phyloP scores from a whole-genome alignment of 2,797 vertebrate genomes.

The Onychomys leucogaster region DNA sequence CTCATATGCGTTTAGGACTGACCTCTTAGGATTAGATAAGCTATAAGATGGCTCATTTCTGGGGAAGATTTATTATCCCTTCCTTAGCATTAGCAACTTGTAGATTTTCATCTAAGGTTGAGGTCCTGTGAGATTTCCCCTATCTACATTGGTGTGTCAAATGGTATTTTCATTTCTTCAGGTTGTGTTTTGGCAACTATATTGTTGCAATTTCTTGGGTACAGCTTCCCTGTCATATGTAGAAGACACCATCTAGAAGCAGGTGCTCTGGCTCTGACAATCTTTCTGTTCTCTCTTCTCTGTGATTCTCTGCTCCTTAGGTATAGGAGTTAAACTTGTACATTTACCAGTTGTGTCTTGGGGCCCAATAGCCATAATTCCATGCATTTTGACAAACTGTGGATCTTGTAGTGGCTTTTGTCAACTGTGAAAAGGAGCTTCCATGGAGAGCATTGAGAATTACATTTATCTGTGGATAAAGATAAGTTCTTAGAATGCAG shows the following conservation, averaged over 20 bases:
- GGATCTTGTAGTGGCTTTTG: background rate
- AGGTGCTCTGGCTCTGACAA: background rate
- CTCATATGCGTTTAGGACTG: background rate
- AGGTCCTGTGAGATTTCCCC: background rate
- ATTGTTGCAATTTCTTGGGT: background rate
- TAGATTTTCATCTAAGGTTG: background rate
- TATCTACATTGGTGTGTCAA: background rate
- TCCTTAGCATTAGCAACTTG: background rate
- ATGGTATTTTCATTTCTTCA: background rate
- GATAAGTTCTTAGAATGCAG: background rate
- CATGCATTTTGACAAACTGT: background rate
- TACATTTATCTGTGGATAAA: background rate
- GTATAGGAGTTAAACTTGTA: background rate
- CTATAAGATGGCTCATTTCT: background rate
- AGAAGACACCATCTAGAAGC: background rate
- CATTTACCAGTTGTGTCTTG: background rate
- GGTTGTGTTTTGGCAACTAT: background rate
- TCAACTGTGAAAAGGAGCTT: background rate
- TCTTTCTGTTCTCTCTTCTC: background rate
- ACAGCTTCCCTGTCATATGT: too few species aligned
- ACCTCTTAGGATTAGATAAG: too few species aligned
- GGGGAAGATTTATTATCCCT: background rate
- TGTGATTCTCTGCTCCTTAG: background rate
- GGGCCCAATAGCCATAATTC: background rate
- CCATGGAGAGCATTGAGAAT: background rate